Percentiles rank a stretch among this genome's conserved stretches.
Conservation (phyloP, 2,797 vertebrate species). For the Enteromius fasciolatus region DNA sequence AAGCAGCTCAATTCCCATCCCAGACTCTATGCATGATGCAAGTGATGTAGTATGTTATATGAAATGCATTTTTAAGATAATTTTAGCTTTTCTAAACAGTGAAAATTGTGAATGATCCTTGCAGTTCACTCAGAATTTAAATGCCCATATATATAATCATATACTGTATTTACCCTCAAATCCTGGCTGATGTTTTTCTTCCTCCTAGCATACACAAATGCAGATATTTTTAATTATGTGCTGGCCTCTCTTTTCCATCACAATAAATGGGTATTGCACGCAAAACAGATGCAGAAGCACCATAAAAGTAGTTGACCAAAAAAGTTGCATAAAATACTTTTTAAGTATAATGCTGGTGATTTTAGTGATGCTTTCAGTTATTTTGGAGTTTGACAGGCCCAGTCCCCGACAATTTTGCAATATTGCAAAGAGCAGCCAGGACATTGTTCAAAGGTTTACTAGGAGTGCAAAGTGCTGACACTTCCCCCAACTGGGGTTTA, state of each 20-base stretch:
- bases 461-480: constrained; percentile 6
- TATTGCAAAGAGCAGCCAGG: neutral
- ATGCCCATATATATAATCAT: neutral
- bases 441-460: neutral
- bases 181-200: neutral
- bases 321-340: neutral
- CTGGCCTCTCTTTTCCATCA: neutral
- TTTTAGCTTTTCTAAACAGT: neutral
- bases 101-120: neutral
- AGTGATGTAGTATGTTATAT: neutral
- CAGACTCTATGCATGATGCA: neutral
- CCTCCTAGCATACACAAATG: neutral
- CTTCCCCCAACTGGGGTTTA: constrained; percentile 58
- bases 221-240: neutral
- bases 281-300: neutral
- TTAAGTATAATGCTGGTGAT: neutral
- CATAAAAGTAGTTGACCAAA: neutral
- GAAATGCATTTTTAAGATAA: neutral
- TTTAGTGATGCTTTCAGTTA: neutral
- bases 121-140: neutral
- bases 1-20: constrained; percentile 5
- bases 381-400: neutral
- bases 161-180: neutral
- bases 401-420: neutral
- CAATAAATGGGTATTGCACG: neutral